Evolutionary conservation across 2,113 vertebrate genomes (phyloP).

Genomic region (Eolophus roseicapilla): DNA sequence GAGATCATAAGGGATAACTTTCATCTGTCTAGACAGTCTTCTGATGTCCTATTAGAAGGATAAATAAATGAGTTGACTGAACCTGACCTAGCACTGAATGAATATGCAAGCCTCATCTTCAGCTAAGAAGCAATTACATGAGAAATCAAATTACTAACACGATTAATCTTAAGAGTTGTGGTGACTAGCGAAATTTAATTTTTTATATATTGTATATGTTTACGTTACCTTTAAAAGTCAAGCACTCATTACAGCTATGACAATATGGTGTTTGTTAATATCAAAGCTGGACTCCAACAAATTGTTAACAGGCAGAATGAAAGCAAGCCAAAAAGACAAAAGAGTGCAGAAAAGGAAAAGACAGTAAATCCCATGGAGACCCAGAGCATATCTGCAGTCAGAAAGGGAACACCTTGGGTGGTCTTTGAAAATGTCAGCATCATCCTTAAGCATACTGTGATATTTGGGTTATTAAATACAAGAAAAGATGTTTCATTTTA

Average conservation of each 20-base stretch:
- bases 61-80: background rate
- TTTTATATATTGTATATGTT: slow-evolving; percentile 66
- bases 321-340: slow-evolving; percentile 21
- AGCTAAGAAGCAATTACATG: slow-evolving; percentile 17
- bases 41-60: background rate
- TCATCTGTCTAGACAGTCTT: background rate
- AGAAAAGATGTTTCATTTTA: slow-evolving; percentile 31
- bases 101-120: slow-evolving; percentile 5
- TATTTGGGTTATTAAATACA: slow-evolving; percentile 71
- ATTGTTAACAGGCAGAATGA: slow-evolving; percentile 64
- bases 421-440: slow-evolving; percentile 77
- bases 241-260: slow-evolving; percentile 67
- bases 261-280: slow-evolving; percentile 68
- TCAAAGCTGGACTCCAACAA: slow-evolving; percentile 49
- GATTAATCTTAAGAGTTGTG: slow-evolving; percentile 50
- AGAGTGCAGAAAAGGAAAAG: slow-evolving; percentile 20
- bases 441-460: slow-evolving; percentile 66
- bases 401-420: slow-evolving; percentile 66
- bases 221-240: slow-evolving; percentile 73
- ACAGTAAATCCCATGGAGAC: slow-evolving; percentile 36
- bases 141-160: slow-evolving; percentile 66
- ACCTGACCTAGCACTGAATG: background rate
- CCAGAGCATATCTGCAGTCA: slow-evolving; percentile 55
- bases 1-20: background rate
- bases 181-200: slow-evolving; percentile 67